Base-by-base conservation (phyloP, 1,140 invertebrate genomes). In the Pantala flavescens region DNA sequence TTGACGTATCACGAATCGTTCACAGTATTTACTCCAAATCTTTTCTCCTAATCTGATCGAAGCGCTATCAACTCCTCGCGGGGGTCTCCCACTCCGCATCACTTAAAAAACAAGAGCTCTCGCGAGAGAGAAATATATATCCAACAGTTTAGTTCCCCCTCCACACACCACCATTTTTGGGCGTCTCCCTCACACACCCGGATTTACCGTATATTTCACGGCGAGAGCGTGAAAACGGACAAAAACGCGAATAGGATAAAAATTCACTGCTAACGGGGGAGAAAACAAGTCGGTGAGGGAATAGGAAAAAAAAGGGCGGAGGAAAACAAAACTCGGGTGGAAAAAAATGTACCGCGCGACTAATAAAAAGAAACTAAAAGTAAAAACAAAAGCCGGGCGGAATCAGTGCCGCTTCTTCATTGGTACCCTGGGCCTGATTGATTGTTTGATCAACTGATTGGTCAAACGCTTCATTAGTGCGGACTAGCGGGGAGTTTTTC, bases 381-480 rank as follows among this genome's bases (percentile, higher is more conserved):
- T 36, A 36, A 36, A 36, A 36, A 36, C 28, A 36, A 36, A 36
- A 36, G 49, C 12, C n/a, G 49, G 5, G n/a, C 49, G 49, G 49
- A 63, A 63, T 63, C 49, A 63, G 49, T 21, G 49, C 49, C n/a
- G 49, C 49, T 63, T 12, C 49, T 63, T 63, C 49, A 63, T 63
- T 63, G 49, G 49, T 63, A 63, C 49, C 49, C 49, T 63, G 49
- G 49, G 49, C 49, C n/a, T 63, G 49, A 63, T 63, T 63, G 49
- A 63, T 63, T 63, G 49, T 63, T 63, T 63, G 49, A 63, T 63
- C 49, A 63, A 63, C 49, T 63, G 49, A 63, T 63, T 63, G 49
- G 49, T 63, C 49, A 63, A 63, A 63, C 49, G 49, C 49, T 63
- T 63, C 49, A 63, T 63, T 63, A 63, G 49, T 63, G 49, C 49